phyloP scores from a whole-genome alignment of 2,888 invertebrate species.

The Galeruca laticollis region DNA sequence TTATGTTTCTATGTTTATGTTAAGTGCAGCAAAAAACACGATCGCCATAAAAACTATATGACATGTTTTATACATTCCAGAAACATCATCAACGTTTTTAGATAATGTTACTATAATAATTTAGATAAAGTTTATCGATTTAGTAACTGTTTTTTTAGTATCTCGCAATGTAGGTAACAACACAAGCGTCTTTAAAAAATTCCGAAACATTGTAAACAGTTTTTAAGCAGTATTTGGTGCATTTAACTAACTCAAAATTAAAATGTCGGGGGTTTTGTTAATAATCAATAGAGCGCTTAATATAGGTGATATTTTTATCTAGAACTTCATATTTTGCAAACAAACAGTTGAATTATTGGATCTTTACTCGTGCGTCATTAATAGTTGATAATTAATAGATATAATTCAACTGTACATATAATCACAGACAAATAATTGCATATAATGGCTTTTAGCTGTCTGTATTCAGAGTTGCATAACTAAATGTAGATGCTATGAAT shows the following conservation, averaged over 20 bases:
- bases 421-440: too few relatives aligned
- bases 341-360: too few relatives aligned
- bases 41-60: background rate
- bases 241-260: background rate
- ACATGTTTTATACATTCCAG: background rate
- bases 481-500: background rate
- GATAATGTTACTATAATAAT: background rate
- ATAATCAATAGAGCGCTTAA: too few relatives aligned
- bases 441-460: too few relatives aligned
- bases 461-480: conserved; percentile 2
- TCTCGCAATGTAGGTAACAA: background rate
- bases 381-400: too few relatives aligned
- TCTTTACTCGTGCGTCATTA: too few relatives aligned
- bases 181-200: too few relatives aligned
- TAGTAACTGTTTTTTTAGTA: background rate
- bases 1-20: background rate
- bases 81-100: background rate
- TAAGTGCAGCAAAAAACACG: background rate
- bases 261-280: background rate
- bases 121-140: background rate
- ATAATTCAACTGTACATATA: too few relatives aligned
- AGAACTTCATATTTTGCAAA: too few relatives aligned
- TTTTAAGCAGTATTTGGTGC: background rate
- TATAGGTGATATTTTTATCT: too few relatives aligned
- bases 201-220: background rate